A percentile compares a stretch with the other conserved stretches of the same genome.
Conservation (phyloP, 2,797 vertebrate genomes). For the Sitta carolinensis region DNA sequence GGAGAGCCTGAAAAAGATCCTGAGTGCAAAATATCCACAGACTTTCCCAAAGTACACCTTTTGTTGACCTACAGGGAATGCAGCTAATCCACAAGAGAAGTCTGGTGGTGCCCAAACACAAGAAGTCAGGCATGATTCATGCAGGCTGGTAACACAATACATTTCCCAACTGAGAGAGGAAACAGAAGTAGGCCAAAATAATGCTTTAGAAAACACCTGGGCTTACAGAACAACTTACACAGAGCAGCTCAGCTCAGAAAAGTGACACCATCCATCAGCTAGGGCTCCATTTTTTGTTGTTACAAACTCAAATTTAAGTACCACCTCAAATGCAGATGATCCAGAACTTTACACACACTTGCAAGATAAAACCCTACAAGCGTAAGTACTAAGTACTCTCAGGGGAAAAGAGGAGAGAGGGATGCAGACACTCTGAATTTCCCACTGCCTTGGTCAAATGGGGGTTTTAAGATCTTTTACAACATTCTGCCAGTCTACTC, state of each 20-base stretch:
- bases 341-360: fast-evolving
- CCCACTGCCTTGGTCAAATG: background rate
- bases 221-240: background rate
- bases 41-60: background rate
- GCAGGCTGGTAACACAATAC: background rate
- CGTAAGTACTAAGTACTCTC: background rate
- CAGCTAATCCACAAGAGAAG: background rate
- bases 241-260: background rate
- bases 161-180: background rate
- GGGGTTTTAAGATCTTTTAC: background rate
- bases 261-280: background rate
- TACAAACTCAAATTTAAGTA: background rate
- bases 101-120: background rate
- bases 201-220: background rate
- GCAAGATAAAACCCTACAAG: background rate
- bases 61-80: background rate
- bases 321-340: background rate
- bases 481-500: background rate
- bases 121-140: fast-evolving
- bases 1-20: background rate
- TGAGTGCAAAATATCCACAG: background rate
- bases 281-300: background rate
- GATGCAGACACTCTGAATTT: background rate
- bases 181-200: background rate
- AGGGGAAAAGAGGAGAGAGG: fast-evolving